Percentiles rank a stretch among this genome's conserved stretches.
Evolutionary conservation across 2,797 vertebrate species (phyloP).

Genomic region (Urophycis tenuis): DNA sequence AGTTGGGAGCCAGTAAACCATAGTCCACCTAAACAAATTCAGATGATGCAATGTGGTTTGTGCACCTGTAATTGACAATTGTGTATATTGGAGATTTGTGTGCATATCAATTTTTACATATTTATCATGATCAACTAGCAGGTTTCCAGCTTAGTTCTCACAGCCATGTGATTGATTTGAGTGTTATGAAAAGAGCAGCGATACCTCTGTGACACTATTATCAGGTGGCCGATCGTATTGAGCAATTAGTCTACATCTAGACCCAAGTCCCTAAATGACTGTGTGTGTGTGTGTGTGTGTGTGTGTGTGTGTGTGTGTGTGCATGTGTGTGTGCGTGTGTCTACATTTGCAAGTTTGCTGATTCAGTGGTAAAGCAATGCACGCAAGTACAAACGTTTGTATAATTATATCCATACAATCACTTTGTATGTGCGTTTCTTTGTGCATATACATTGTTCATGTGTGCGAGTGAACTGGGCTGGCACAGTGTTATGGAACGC

Average conservation of each 20-base stretch:
- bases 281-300: slow-evolving; percentile 37
- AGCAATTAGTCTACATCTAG: neutral
- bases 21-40: neutral
- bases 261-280: slow-evolving; percentile 60
- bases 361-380: slow-evolving; percentile 11
- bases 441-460: neutral
- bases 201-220: neutral
- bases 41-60: neutral
- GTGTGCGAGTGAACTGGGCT: slow-evolving; percentile 21
- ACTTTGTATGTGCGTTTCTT: neutral
- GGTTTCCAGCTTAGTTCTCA: slow-evolving; percentile 14
- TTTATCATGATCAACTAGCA: neutral
- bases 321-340: neutral
- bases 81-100: neutral
- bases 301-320: slow-evolving; percentile 25
- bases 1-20: neutral
- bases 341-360: neutral
- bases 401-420: neutral
- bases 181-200: slow-evolving; percentile 40
- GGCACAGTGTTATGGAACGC: slow-evolving; percentile 29
- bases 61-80: neutral
- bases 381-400: neutral
- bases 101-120: neutral
- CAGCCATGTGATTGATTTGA: slow-evolving; percentile 16
- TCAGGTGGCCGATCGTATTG: neutral